Base-by-base conservation (phyloP, 1,140 invertebrate genomes). In the Colletes latitarsis region DNA sequence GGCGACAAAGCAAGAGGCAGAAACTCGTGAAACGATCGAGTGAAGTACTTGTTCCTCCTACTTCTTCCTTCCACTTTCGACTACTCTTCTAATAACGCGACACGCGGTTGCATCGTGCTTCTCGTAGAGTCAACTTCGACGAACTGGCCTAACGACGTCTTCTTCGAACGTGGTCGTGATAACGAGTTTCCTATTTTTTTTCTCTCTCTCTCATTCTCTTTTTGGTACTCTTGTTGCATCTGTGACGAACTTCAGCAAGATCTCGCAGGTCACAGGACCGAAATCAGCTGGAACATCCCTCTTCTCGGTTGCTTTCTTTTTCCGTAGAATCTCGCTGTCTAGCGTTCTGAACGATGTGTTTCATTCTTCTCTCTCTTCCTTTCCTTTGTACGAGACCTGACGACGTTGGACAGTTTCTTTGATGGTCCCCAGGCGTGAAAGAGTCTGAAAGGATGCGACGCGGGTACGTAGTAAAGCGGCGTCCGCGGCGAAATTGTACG, bases 101-200 rank as follows among this genome's bases (percentile, higher is more conserved):
- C 66, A 69, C 82, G 0, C n/a, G 53, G 53, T 73, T 81, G 64
- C 55, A n/a, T 71, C 55, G 53, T 67, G 66, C 74, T 41, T 66
- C 77, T 77, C 57, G 4, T 49, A 41, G 9, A 53, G 14, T 43
- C 58, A 46, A 66, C 78, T 85, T 64, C 68, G 58, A 64, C 76
- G 53, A 52, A 79, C 81, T 68, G 46, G 52, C 62, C 67, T 80
- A 82, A 86, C 63, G 63, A 86, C 41, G 55, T 79, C 74, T 73
- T 84, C 58, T 69, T 67, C 71, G 39, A 77, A 80, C 64, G 63
- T 77, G 81, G 81, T 83, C 72, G 76, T 57, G 68, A 75, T 80
- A 86, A 86, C 76, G 81, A 83, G 72, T 64, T 71, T 52, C 68
- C 78, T 63, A 68, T 68, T 63, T 55, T 57, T 53, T 53, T 43